Conservation (phyloP, 2,888 invertebrate species). For the Drosophila atripex region DNA sequence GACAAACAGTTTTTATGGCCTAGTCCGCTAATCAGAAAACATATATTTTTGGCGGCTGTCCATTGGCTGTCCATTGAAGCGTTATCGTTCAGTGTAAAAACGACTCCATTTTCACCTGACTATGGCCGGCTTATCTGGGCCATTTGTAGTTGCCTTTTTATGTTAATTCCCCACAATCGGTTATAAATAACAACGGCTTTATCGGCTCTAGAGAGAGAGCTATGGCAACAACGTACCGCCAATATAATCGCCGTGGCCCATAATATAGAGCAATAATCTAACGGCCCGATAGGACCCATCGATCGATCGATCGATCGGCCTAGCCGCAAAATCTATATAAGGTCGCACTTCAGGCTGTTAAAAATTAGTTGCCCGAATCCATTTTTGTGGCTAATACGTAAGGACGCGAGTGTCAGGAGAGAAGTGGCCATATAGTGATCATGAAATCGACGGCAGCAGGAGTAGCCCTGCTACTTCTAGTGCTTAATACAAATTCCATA, state of each 20-base stretch:
- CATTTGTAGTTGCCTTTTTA: constrained; percentile 46
- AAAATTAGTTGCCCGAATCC: constrained; percentile 74
- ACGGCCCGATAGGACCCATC: constrained; percentile 39
- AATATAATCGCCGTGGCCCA: constrained; percentile 57
- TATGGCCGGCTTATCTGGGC: constrained; percentile 56
- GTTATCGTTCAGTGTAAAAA: constrained; percentile 37
- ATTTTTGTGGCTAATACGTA: constrained; percentile 68
- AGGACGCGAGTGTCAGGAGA: constrained; percentile 56
- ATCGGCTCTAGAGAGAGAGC: constrained; percentile 60
- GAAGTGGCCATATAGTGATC: constrained; percentile 51
- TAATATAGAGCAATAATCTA: constrained; percentile 67
- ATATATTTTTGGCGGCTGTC: constrained; percentile 24
- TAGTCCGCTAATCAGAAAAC: constrained; percentile 21
- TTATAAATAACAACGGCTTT: constrained; percentile 70
- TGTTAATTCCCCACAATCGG: constrained; percentile 48
- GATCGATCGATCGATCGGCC: constrained; percentile 41
- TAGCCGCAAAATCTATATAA: constrained; percentile 75
- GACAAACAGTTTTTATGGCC: background rate
- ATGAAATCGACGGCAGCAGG: constrained; percentile 72
- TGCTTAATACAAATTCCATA: constrained; percentile 63
- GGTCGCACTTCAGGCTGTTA: constrained; percentile 36
- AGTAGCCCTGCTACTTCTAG: constrained; percentile 73
- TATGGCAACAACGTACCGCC: constrained; percentile 51
- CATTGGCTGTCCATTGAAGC: constrained; percentile 1
- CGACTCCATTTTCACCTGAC: constrained; percentile 33